phyloP scores from a whole-genome alignment of 2,113 vertebrate genomes.

The Bos indicus region DNA sequence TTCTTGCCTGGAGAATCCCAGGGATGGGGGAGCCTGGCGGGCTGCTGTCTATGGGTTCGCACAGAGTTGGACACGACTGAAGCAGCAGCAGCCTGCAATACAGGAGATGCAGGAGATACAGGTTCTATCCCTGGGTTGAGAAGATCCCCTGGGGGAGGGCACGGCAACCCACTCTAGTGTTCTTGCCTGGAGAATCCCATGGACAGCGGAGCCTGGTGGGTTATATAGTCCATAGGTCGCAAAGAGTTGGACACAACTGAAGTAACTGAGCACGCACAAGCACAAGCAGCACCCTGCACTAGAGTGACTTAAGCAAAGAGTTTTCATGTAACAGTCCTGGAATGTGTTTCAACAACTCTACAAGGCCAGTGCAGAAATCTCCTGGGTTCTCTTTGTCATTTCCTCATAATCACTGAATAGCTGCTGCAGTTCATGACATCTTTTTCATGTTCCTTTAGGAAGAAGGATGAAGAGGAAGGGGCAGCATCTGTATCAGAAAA shows the following conservation, averaged over 20 bases:
- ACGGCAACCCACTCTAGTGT: background rate
- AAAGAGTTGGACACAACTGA: background rate
- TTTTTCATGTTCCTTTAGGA: background rate
- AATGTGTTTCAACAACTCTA: background rate
- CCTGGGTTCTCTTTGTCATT: background rate
- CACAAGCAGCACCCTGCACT: background rate
- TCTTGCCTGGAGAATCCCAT: background rate
- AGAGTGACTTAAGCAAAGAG: background rate
- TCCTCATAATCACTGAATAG: background rate
- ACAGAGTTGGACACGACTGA: too few species aligned
- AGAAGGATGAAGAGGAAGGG: background rate
- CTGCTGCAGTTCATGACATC: background rate
- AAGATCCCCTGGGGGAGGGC: background rate
- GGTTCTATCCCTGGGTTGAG: background rate
- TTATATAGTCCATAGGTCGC: background rate
- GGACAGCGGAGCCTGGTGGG: background rate
- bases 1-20: too few species aligned
- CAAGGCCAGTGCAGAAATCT: background rate
- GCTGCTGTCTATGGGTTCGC: too few species aligned
- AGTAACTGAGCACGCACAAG: background rate
- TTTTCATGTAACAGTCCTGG: background rate
- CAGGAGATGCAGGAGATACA: background rate
- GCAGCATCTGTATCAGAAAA: background rate
- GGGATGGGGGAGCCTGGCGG: too few species aligned
- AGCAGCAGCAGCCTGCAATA: background rate